Evolutionary conservation across 2,888 invertebrate genomes (phyloP), one percentile per base, ranked within the genome.

Genomic region (Allophyes oxyacanthae): DNA sequence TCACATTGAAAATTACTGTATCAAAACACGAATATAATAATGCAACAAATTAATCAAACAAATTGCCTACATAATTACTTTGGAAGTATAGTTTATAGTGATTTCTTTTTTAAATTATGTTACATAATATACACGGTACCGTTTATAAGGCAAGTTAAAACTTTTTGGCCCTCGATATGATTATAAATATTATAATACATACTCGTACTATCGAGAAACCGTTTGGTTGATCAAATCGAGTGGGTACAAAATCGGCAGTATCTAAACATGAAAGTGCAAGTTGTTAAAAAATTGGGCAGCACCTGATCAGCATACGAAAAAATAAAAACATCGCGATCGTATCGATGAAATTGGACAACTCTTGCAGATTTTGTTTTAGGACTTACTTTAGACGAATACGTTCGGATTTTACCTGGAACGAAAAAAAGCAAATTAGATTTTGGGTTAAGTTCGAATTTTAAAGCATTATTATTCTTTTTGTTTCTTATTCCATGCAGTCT

Each of bases 131-230:
- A 28, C 7, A 25, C 8, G 28, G 6, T 8, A 28, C 6, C 7
- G 7, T 11, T n/a, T 3, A n/a, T 33, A n/a, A 38, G 7, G 9
- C 7, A 37, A 46, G 33, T 34, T 37, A 10, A 38, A 46, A 36
- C 4, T 11, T 32, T 49, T 56, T 57, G 25, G 28, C 40, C n/a
- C 8, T 37, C 36, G 14, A 20, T 25, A 50, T 42, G 63, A 55
- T 69, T 75, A 82, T 84, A 85, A 85, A 85, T 82, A 82, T 86
- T 84, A 20, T 20, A 20, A 20, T n/a, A n/a, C n/a, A 20, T 20
- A 20, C n/a, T n/a, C n/a, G n/a, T 3, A 20, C 2, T 20, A 86
- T 85, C 75, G 77, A 76, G 69, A 64, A 66, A 64, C 73, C 61
- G 62, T 81, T 75, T 51, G 75, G 79, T 57, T 52, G 72, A 81